Conservation (phyloP, 2,888 invertebrate genomes). For the Steromphala cineraria region DNA sequence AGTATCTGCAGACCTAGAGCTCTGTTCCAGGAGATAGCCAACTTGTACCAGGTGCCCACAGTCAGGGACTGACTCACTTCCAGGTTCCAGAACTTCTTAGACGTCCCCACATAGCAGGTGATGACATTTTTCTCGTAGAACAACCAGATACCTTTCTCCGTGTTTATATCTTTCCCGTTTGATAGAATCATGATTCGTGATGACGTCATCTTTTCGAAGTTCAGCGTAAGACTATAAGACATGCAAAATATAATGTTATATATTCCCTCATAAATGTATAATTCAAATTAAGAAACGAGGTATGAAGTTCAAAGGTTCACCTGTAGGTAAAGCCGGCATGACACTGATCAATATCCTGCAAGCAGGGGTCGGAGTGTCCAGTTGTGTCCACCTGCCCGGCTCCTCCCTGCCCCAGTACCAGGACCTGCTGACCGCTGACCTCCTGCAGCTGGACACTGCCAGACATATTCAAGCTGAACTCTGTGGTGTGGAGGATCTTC, state of each 20-base stretch:
- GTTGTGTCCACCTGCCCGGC: background rate
- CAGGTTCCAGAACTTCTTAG: background rate
- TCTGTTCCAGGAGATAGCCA: background rate
- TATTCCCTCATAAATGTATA: too few species aligned
- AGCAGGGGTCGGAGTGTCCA: background rate
- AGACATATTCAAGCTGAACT: background rate
- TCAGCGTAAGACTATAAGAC: background rate
- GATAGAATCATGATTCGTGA: background rate
- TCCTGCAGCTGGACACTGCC: background rate
- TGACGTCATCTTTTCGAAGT: background rate
- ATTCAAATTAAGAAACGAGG: too few species aligned
- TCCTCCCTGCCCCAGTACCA: background rate
- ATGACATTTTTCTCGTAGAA: background rate
- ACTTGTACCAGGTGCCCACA: background rate
- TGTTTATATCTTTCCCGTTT: background rate
- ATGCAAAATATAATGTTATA: too few species aligned
- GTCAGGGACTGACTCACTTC: background rate
- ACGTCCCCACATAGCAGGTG: background rate
- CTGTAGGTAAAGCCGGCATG: background rate
- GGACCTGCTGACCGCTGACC: background rate
- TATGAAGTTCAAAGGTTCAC: too few species aligned
- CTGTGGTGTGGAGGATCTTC: background rate
- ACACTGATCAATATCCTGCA: background rate
- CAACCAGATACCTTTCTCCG: background rate
- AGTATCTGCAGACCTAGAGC: background rate